A percentile compares a stretch with the other conserved stretches of the same genome.
Conservation (phyloP, 1,140 invertebrate genomes). For the Hypsibius dujardini region DNA sequence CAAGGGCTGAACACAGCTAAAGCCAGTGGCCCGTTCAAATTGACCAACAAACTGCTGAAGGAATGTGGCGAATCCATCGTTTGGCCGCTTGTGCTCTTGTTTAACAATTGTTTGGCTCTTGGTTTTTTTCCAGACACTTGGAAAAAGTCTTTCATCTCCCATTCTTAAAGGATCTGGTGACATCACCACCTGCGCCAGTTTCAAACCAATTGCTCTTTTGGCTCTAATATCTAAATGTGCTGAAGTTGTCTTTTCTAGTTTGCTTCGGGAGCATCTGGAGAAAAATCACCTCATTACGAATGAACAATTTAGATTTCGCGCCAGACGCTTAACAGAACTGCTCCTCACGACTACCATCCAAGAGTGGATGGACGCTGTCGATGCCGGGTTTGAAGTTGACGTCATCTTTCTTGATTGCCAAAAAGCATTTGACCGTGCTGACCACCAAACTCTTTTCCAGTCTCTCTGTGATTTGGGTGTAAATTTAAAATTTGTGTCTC, state of each 20-base stretch:
- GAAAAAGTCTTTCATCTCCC: background rate
- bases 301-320: background rate
- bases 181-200: background rate
- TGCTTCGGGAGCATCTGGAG: background rate
- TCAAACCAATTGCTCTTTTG: background rate
- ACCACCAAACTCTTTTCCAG: background rate
- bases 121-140: background rate
- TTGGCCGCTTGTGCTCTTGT: no score
- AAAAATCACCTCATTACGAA: background rate
- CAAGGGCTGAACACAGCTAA: no score
- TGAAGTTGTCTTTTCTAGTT: background rate
- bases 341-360: background rate
- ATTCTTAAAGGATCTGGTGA: background rate
- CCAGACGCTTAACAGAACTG: background rate
- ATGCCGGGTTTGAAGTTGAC: background rate
- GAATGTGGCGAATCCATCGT: no score
- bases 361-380: background rate
- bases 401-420: background rate
- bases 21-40: no score
- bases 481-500: background rate
- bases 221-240: background rate
- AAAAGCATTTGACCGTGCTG: conserved; percentile 4
- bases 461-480: background rate
- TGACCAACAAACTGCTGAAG: no score
- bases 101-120: background rate